Base-by-base conservation (phyloP, 2,888 invertebrate species). In the Bibio marci region DNA sequence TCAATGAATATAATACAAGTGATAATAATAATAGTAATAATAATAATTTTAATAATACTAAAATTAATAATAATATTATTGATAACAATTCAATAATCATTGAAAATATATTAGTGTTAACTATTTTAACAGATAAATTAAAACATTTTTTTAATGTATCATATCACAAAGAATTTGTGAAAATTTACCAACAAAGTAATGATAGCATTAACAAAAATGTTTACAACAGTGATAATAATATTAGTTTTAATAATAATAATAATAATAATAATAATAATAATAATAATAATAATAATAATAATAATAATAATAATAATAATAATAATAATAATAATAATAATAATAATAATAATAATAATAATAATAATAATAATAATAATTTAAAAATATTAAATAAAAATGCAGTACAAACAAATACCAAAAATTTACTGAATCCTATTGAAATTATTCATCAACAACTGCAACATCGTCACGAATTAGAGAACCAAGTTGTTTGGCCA, bases 41-140 rank as follows among this genome's bases (percentile, higher is more conserved):
- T 7, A 28, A 36, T 26, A 36, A 26, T 26, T 35, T 35, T 35
- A 35, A 35, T n/a, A n/a, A n/a, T n/a, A n/a, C n/a, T 26, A n/a
- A 18, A 34, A n/a, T 2, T 19, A 34, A 34, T n/a, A n/a, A 10
- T 17, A 27, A 36, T 27, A 27, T 12, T 7, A 28, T 27, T 26
- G 27, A 26, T 22, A 22, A 38, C 17, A 34, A 19, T 15, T 15
- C 32, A 13, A 5, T 17, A 32, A 15, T 17, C 15, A 15, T 17
- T 22, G 22, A 22, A 6, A 61, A 61, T 51, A 50, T 62, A 37
- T 49, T 62, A 42, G 51, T 62, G 42, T 51, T 62, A 48, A 62
- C 62, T 40, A 55, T 62, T 45, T 48, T 62, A 38, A 62, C 59
- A 48, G 59, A 62, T 47, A 59, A 56, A 47, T 58, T 60, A 50